Percentiles rank a stretch among this genome's conserved stretches.
Evolutionary conservation across 2,888 invertebrate genomes (phyloP).

Genomic region (Bugulina stolonifera): DNA sequence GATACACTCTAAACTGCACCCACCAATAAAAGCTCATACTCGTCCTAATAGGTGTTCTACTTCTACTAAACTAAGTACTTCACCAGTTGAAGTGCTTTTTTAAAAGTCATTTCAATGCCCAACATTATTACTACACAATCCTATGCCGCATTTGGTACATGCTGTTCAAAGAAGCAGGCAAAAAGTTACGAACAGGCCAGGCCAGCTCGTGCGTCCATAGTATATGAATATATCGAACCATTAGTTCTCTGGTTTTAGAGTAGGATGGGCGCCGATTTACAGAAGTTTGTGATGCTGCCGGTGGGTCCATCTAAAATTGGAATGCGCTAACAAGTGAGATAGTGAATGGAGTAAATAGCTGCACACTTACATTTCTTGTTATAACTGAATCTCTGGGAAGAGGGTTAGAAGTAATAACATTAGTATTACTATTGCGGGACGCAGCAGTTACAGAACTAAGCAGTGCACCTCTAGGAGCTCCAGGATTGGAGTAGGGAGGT

Average conservation of each 20-base stretch:
- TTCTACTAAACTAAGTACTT: no score
- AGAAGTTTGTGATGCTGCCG: neutral
- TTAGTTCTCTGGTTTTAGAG: neutral
- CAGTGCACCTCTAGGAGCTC: neutral
- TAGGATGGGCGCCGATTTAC: neutral
- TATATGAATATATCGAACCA: neutral
- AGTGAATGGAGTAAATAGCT: neutral
- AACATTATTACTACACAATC: no score
- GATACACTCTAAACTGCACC: no score
- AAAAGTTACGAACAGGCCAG: no score
- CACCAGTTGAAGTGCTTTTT: no score
- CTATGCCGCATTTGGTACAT: no score
- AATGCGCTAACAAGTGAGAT: neutral
- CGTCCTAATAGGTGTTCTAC: no score
- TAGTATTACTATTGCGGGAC: neutral
- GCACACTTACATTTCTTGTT: neutral
- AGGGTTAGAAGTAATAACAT: neutral
- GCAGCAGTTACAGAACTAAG: neutral
- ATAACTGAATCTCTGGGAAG: neutral
- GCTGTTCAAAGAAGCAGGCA: no score
- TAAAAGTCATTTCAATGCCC: no score
- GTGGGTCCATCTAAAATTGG: neutral
- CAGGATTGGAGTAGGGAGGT: neutral
- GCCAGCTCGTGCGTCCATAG: no score
- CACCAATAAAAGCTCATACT: no score